Evolutionary conservation across 2,113 vertebrate species (phyloP).

Genomic region (Garra rufa): DNA sequence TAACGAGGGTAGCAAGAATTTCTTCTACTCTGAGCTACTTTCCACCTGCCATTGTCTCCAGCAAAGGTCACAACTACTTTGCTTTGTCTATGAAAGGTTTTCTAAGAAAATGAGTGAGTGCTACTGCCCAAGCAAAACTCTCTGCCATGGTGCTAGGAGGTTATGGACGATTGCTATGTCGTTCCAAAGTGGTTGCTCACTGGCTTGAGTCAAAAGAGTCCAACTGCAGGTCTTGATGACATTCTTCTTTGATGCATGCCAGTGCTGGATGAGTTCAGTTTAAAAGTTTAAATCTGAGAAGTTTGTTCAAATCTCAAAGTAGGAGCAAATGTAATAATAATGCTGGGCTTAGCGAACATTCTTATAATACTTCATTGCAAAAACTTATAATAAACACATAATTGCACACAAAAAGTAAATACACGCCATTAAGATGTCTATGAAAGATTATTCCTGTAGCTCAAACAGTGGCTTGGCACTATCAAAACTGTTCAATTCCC

Average conservation of each 20-base stretch:
- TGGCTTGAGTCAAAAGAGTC: neutral
- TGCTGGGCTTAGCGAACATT: neutral
- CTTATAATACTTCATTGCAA: neutral
- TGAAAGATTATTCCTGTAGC: neutral
- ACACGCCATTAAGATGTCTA: neutral
- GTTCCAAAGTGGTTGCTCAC: neutral
- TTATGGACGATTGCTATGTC: neutral
- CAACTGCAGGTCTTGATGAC: neutral
- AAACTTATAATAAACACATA: neutral
- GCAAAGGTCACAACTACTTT: conserved; percentile 40
- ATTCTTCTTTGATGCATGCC: neutral
- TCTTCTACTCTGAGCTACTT: conserved; percentile 52
- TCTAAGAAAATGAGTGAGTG: neutral
- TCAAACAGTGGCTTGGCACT: too few species aligned
- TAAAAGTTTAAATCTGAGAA: neutral
- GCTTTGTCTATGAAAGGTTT: neutral
- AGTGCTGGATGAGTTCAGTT: neutral
- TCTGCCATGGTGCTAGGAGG: neutral
- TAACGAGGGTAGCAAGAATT: conserved; percentile 59
- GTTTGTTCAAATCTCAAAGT: neutral
- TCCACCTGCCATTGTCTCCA: conserved; percentile 30
- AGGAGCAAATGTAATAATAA: neutral
- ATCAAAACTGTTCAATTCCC: neutral
- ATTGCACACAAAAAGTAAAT: neutral
- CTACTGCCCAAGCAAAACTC: neutral